Evolutionary conservation across 2,113 vertebrate genomes (phyloP).

Genomic region (Pluvianellus socialis): DNA sequence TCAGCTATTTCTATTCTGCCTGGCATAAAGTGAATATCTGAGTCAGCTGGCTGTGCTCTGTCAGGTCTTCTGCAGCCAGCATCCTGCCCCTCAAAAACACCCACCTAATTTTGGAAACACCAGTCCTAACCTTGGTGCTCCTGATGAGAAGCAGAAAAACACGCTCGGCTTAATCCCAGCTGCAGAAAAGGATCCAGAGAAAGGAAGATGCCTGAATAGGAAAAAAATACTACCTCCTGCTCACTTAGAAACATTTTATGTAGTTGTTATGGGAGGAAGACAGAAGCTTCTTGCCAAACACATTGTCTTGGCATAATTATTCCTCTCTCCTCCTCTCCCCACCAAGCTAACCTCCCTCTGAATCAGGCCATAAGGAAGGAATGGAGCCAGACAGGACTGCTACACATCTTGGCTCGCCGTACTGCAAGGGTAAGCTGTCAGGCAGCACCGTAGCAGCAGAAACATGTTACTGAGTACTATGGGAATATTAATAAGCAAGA

Average conservation of each 20-base stretch:
- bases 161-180: neutral
- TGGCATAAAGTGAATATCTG: slow-evolving; percentile 29
- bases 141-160: slow-evolving; percentile 34
- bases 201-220: neutral
- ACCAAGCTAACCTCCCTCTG: slow-evolving; percentile 14
- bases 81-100: slow-evolving; percentile 12
- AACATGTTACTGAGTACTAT: neutral
- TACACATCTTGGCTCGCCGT: slow-evolving; percentile 5
- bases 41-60: slow-evolving; percentile 36
- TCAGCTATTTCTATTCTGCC: slow-evolving; percentile 54
- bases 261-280: slow-evolving; percentile 3
- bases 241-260: neutral
- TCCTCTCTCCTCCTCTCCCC: neutral
- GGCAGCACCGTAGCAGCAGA: slow-evolving; percentile 21
- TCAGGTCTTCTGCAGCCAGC: slow-evolving; percentile 12
- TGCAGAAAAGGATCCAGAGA: slow-evolving; percentile 1
- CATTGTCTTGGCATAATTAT: slow-evolving; percentile 25
- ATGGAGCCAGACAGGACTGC: slow-evolving; percentile 41
- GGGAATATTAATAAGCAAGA: slow-evolving; percentile 48
- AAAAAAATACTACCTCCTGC: neutral
- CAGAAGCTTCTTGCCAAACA: slow-evolving; percentile 20
- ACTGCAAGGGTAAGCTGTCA: slow-evolving; percentile 24
- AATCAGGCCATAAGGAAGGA: slow-evolving; percentile 54
- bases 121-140: neutral
- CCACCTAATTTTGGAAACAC: slow-evolving; percentile 45